Evolutionary conservation across 2,888 invertebrate genomes (phyloP), one percentile per base, ranked within the genome.

Genomic region (Drosophila sordidula): DNA sequence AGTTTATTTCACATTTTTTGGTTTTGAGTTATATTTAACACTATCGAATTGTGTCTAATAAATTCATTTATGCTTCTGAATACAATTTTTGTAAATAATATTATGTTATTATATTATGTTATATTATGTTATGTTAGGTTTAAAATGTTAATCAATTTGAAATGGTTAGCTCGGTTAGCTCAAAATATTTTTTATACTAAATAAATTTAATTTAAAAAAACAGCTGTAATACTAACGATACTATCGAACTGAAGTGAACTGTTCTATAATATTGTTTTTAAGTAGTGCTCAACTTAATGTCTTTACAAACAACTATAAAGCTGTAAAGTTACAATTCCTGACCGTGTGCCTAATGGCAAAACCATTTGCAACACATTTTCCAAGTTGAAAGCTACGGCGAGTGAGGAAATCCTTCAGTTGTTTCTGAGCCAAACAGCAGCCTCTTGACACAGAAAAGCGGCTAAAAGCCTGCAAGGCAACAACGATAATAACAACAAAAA

Each of bases 401-500:
- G 57, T 58, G 62, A 67, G 75, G 73, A 78, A 46, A 78, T 75
- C 75, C 75, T 78, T 74, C 63, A 77, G 62, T 45, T 61, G 11
- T 64, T 42, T 11, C 32, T 22, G 22, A 14, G 45, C 32, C 8
- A 14, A 32, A 11, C 45, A 52, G 49, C 59, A 29, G 26, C 56
- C 57, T 45, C 78, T 75, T 75, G 75, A 78, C 75, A 78, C 78
- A 75, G 42, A 78, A 75, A 73, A n/a, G 41, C 45, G 18, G 18
- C 75, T 78, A 70, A 75, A 75, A 78, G 75, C 75, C 61, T 62
- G 16, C 44, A 55, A 65, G 64, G 38, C 70, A 57, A 58, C 58
- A 61, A 49, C 38, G 32, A 22, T n/a, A 54, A 26, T 1, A 38
- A 22, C 26, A 22, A 42, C 25, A 38, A 22, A n/a, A 50, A 50